These are phyloP conservation scores for Cossypha caffra DNA, from an alignment of 2,797 vertebrate genomes.

Conservation along the genomic window DNA sequence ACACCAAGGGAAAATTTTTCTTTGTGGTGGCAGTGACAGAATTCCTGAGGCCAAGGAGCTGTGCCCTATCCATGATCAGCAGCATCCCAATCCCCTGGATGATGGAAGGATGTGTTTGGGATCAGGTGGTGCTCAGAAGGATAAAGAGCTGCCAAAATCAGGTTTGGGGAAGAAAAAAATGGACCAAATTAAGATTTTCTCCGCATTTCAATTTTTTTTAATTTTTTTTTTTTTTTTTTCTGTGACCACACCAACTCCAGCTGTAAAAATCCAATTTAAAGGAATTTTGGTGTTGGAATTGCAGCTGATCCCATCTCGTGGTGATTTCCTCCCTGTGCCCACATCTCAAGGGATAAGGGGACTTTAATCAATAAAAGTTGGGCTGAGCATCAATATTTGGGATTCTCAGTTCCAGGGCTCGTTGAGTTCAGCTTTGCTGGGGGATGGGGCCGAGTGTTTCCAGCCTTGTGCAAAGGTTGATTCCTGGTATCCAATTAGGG, in stretches of 20 bases:
- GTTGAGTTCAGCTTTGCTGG: neutral
- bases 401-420: neutral
- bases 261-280: neutral
- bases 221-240: too few relatives aligned
- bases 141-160: neutral
- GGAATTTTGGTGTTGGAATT: accelerated
- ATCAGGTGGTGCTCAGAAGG: neutral
- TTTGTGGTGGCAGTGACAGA: neutral
- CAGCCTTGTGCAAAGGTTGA: neutral
- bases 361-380: neutral
- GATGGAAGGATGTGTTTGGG: accelerated
- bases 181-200: neutral
- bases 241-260: accelerated
- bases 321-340: neutral
- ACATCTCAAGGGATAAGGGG: neutral
- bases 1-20: neutral
- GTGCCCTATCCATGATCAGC: neutral
- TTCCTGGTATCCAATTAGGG: neutral
- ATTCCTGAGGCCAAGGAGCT: neutral
- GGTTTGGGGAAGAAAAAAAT: neutral
- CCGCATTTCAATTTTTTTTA: neutral
- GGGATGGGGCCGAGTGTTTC: neutral
- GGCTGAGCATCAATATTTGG: neutral
- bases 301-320: accelerated
- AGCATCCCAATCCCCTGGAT: neutral